Evolutionary conservation across 2,113 vertebrate genomes (phyloP).

Genomic region (Gila orcuttii): DNA sequence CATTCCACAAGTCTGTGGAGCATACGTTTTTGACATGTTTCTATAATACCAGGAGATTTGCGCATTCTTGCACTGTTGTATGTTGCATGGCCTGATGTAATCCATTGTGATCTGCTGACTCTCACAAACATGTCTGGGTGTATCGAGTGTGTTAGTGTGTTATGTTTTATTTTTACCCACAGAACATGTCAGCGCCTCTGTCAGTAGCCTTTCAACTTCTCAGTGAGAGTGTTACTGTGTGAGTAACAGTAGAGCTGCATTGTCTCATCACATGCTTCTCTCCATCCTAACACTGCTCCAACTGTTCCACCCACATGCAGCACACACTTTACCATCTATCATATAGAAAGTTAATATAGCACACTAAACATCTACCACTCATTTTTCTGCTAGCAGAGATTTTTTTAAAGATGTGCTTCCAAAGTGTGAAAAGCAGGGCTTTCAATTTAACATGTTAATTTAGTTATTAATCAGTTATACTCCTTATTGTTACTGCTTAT

Average conservation of each 20-base stretch:
- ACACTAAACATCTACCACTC: background rate
- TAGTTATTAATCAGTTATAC: too few species aligned
- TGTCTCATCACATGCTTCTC: conserved; percentile 16
- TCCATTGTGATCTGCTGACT: background rate
- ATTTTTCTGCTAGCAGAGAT: background rate
- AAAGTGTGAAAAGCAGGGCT: background rate
- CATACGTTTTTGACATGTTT: background rate
- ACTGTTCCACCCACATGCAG: conserved; percentile 39
- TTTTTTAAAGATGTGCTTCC: background rate
- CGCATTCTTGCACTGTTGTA: background rate
- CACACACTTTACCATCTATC: conserved; percentile 25
- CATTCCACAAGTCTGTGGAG: background rate
- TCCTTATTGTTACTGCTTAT: too few species aligned
- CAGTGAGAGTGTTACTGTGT: conserved; percentile 12
- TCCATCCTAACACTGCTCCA: conserved; percentile 29
- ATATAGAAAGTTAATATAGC: conserved; percentile 12
- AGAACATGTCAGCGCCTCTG: conserved; percentile 19
- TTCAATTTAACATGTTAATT: background rate
- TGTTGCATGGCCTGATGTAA: background rate
- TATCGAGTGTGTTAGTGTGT: background rate
- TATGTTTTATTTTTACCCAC: conserved; percentile 20
- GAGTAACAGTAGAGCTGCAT: conserved; percentile 11
- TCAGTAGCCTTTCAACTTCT: conserved; percentile 14
- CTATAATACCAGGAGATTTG: background rate
- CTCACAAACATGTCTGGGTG: background rate